These are phyloP conservation scores for Anarrhichthys ocellatus DNA, from an alignment of 2,113 vertebrate species.

Conservation along the genomic window DNA sequence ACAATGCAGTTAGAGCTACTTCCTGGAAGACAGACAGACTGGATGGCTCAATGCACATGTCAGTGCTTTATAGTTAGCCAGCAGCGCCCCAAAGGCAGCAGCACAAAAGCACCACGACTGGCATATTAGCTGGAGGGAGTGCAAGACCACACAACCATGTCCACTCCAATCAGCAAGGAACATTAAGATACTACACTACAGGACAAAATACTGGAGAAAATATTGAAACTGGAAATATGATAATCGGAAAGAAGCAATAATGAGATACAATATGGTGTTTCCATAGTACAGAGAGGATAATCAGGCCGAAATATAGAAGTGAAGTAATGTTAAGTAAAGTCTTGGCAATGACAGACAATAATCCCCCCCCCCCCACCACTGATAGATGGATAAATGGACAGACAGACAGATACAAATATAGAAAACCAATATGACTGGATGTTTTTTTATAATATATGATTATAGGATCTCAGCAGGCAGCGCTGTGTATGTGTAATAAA, in stretches of 20 bases:
- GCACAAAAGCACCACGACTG: conserved; percentile 45
- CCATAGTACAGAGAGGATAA: background rate
- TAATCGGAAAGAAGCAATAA: conserved; percentile 1
- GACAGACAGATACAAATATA: conserved; percentile 28
- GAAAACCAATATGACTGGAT: conserved; percentile 45
- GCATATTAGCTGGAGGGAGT: conserved; percentile 13
- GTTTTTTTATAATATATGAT: conserved; percentile 42
- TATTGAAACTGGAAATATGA: background rate
- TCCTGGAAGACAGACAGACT: conserved; percentile 59
- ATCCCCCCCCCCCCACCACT: background rate
- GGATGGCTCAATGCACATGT: conserved; percentile 59
- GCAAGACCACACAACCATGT: conserved; percentile 33
- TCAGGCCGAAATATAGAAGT: background rate
- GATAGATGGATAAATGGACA: background rate
- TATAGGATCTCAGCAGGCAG: conserved; percentile 54
- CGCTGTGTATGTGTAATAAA: conserved; percentile 40
- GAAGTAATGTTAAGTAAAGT: background rate
- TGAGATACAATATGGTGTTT: background rate
- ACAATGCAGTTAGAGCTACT: conserved; percentile 42
- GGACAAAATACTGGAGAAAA: background rate
- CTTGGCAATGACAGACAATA: background rate
- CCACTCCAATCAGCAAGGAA: conserved; percentile 14
- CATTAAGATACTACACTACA: background rate
- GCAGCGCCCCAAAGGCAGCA: conserved; percentile 45
- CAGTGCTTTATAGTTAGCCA: conserved; percentile 50